Evolutionary conservation across 30 jellyfish, hydroid and myxozoan species (phyloP), one percentile per base, ranked within the genome.

Genomic region (Chrysaora quinquecirrha): DNA sequence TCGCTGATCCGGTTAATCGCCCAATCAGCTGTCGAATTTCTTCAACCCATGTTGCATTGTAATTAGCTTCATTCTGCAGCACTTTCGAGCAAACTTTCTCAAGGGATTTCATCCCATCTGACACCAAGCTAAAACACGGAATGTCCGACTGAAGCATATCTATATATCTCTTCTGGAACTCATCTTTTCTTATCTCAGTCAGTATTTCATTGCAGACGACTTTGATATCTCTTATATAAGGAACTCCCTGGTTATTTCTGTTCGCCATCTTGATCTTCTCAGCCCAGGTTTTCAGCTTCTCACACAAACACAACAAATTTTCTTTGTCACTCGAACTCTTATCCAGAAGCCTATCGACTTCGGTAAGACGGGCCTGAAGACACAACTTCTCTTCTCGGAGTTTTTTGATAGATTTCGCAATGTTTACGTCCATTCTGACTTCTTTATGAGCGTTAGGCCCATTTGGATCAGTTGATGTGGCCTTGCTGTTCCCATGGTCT

Each of bases 21-120:
- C 95, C 95, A 56, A 84, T 64, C 70, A 84, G 80, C 75, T 84
- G 95, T 21, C 95, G 52, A 83, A 84, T 64, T 50, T 84, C 95
- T 27, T 84, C 95, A 1, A 84, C 95, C 85, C 86, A 84, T 47
- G 83, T 84, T 20, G 95, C 95, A 24, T 84, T 84, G 84, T 84
- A 84, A 33, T 84, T 84, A 11, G 95, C 86, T 73, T 84, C 95
- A 73, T 84, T 74, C 58, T 73, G 84, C 81, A 84, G 28, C 16
- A 84, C 86, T 64, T 84, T 84, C 24, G 63, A 27, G 61, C 95
- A 84, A 11, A 69, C 76, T 63, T 73, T 72, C 74, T 71, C 87
- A 64, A 84, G 48, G 23, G 43, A 34, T 7, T 84, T 68, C 29
- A 73, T 32, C 0, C 88, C 95, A 48, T 72, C 95, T 24, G 30